These are phyloP conservation scores for Ceratina australensis DNA, from an alignment of 1,140 invertebrate genomes.

Conservation along the genomic window DNA sequence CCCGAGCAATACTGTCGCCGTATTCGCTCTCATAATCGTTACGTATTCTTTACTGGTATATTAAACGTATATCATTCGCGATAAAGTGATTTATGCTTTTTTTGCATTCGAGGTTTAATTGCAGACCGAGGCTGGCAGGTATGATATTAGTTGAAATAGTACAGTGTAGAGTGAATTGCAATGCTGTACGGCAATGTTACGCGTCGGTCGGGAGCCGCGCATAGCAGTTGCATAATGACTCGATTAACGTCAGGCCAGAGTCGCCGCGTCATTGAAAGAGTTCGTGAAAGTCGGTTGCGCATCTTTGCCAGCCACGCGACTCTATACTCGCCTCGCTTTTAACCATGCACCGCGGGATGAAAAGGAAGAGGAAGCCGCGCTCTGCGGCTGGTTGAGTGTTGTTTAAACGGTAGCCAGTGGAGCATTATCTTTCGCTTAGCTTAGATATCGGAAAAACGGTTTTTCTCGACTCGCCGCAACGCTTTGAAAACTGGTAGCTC, in stretches of 20 bases:
- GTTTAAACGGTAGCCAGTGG: not conserved
- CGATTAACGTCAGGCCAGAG: constrained; percentile 25
- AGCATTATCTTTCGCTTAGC: not conserved
- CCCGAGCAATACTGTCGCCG: too few relatives aligned
- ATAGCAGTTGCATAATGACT: constrained; percentile 29
- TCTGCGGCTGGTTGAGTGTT: not conserved
- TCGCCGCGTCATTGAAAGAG: constrained; percentile 14
- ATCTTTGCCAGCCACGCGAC: constrained; percentile 7
- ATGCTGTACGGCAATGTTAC: not conserved
- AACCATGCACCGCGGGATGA: too few relatives aligned
- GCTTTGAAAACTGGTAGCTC: too few relatives aligned
- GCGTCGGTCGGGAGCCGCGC: not conserved
- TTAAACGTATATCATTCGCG: too few relatives aligned
- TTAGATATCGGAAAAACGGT: constrained; percentile 8
- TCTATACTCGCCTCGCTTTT: too few relatives aligned
- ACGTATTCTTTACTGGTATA: too few relatives aligned
- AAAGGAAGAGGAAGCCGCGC: constrained; percentile 26
- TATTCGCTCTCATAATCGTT: too few relatives aligned
- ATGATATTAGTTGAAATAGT: not conserved
- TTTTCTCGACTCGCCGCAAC: too few relatives aligned
- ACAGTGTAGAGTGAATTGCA: not conserved
- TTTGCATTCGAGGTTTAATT: too few relatives aligned
- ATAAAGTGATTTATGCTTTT: too few relatives aligned
- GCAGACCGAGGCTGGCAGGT: too few relatives aligned
- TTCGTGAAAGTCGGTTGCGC: constrained; percentile 42